A percentile compares a stretch with the other conserved stretches of the same genome.
Conservation (phyloP, 1,140 invertebrate genomes). For the Ceratina calcarata region DNA sequence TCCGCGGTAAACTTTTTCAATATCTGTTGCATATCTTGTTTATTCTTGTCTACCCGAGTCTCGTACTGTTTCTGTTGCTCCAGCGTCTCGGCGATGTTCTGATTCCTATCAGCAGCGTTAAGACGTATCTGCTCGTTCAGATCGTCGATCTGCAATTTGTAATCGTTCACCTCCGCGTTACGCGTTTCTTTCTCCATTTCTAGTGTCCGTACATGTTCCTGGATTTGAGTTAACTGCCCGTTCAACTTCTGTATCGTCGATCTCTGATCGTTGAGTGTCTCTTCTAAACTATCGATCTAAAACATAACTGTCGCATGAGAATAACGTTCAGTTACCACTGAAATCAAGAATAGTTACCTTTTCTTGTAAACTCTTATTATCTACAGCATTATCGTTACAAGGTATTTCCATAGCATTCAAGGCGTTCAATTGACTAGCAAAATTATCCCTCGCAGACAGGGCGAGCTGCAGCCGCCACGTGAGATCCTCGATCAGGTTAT, state of each 20-base stretch:
- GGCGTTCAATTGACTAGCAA: slow-evolving; percentile 66
- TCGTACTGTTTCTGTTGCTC: slow-evolving; percentile 71
- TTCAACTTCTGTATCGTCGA: slow-evolving; percentile 61
- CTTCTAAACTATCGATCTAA: slow-evolving; percentile 65
- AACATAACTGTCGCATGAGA: slow-evolving; percentile 19
- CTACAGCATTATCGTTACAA: neutral
- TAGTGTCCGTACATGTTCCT: slow-evolving; percentile 63
- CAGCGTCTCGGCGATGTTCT: slow-evolving; percentile 62
- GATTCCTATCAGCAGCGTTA: slow-evolving; percentile 57
- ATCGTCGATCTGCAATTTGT: slow-evolving; percentile 69
- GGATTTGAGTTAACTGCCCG: slow-evolving; percentile 59
- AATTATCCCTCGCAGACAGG: slow-evolving; percentile 69
- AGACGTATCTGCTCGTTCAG: slow-evolving; percentile 69
- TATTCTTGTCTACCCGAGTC: slow-evolving; percentile 70
- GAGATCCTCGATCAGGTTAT: slow-evolving; percentile 75
- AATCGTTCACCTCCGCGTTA: slow-evolving; percentile 68
- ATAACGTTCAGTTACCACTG: neutral
- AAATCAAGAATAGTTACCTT: slow-evolving; percentile 59
- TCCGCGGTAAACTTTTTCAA: slow-evolving; percentile 70
- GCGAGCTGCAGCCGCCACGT: slow-evolving; percentile 73
- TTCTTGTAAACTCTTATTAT: slow-evolving; percentile 58
- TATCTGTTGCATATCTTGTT: slow-evolving; percentile 72
- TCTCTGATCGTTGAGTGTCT: slow-evolving; percentile 56
- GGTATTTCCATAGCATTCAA: slow-evolving; percentile 61
- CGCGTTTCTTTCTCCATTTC: slow-evolving; percentile 68